Base-by-base conservation (phyloP, 2,113 vertebrate species). In the Motacilla tschutschensis region DNA sequence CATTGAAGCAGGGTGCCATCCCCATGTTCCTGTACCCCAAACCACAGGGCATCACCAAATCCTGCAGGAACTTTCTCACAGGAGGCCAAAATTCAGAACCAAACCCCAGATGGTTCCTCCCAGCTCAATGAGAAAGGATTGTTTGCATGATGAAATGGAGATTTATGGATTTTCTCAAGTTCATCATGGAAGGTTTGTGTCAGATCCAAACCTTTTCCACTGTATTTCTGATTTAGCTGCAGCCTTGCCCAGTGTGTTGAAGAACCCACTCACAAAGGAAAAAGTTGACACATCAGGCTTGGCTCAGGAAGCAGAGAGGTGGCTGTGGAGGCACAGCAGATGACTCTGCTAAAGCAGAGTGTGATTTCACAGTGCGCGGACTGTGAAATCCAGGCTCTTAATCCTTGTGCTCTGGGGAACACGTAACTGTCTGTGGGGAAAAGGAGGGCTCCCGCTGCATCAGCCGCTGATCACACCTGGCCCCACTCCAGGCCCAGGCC, bases 21-120 rank as follows among this genome's bases (percentile, higher is more conserved):
- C 35, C 1, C 0, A 0, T 14, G 16, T 1, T 72, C 41, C 33
- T 58, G 70, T 12, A 6, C n/a, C 40, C 29, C 19, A 3, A 5
- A 53, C 12, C 29, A 8, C 48, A 26, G 22, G 15, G 16, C 10
- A 26, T 51, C 2, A 2, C 48, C 33, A 44, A 73, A 77, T 18
- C 2, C 0, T 41, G 19, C 44, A 64, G 58, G 33, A 63, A 36
- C 6, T 3, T 20, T 43, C 71, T 54, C 14, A 26, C 6, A 31
- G 24, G 31, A 53, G 13, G 40, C 7, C 31, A 69, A 64, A 83
- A 7, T 24, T 31, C 51, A 35, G 51, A 54, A 36, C 29, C 9
- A 74, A 85, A 48, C 1, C 36, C 10, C 57, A 38, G 33, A 20
- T 40, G 14, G 12, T 41, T 83, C n/a, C 28, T 38, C 11, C 53